Evolutionary conservation across 2,797 vertebrate species (phyloP).

Genomic region (Gouania willdenowi): DNA sequence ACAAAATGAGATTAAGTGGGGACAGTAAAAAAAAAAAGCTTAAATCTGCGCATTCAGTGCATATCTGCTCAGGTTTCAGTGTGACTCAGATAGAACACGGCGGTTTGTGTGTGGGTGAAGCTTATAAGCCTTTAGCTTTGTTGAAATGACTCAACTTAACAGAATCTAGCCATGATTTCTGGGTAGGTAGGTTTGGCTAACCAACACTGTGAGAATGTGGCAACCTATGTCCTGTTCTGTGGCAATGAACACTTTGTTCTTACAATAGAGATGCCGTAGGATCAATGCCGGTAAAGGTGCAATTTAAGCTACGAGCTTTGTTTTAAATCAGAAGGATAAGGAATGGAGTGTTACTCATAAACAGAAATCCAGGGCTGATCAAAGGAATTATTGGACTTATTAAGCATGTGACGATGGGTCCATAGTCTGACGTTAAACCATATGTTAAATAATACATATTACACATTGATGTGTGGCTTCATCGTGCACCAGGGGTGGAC

Average conservation of each 20-base stretch:
- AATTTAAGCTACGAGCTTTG: too few relatives aligned
- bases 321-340: too few relatives aligned
- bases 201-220: constrained; percentile 68
- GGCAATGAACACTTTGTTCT: constrained; percentile 37
- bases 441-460: too few relatives aligned
- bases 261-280: constrained; percentile 7
- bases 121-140: constrained; percentile 41
- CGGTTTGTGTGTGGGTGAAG: constrained; percentile 66
- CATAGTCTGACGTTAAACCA: too few relatives aligned
- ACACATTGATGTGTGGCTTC: too few relatives aligned
- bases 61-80: constrained; percentile 16
- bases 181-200: constrained; percentile 67
- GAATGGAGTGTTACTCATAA: background rate
- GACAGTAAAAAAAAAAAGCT: constrained; percentile 6
- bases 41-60: constrained; percentile 40
- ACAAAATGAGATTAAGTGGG: constrained; percentile 17
- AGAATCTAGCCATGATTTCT: constrained; percentile 70
- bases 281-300: too few relatives aligned
- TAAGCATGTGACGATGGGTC: too few relatives aligned
- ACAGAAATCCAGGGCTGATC: too few relatives aligned
- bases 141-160: constrained; percentile 69
- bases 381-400: too few relatives aligned
- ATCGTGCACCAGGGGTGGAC: too few relatives aligned
- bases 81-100: constrained; percentile 54
- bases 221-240: constrained; percentile 59